Evolutionary conservation across 2,797 vertebrate genomes (phyloP).

Genomic region (Gobionotothen gibberifrons): DNA sequence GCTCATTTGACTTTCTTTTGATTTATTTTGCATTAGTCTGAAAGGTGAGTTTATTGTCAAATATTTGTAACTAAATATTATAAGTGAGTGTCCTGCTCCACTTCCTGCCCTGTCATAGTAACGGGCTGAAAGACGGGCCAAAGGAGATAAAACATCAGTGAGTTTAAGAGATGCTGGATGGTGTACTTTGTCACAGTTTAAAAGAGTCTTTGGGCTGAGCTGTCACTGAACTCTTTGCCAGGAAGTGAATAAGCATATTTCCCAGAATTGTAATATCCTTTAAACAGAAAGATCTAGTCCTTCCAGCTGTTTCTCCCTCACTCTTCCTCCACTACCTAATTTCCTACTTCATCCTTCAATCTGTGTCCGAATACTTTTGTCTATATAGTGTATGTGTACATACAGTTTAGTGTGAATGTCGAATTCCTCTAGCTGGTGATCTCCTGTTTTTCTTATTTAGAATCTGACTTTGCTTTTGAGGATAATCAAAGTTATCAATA

Average conservation of each 20-base stretch:
- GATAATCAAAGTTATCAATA: not conserved
- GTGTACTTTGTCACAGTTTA: no score
- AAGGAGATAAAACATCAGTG: no score
- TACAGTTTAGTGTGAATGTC: not conserved
- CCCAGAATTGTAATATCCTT: not conserved
- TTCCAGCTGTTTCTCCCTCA: not conserved
- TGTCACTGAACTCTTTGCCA: not conserved
- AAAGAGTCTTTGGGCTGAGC: no score
- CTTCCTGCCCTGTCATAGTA: no score
- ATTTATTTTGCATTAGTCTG: no score
- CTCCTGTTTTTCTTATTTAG: not conserved
- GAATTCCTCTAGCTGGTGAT: not conserved
- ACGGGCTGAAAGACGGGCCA: no score
- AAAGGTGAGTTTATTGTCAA: no score
- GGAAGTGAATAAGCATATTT: not conserved
- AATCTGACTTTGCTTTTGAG: no score
- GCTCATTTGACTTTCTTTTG: no score
- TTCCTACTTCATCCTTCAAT: slow-evolving; percentile 24
- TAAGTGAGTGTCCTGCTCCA: no score
- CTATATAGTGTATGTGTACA: not conserved
- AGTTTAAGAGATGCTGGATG: no score
- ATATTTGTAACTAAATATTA: no score
- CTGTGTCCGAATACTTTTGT: not conserved
- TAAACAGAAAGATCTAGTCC: not conserved
- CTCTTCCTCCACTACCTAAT: slow-evolving; percentile 3